Percentiles rank a stretch among this genome's conserved stretches.
Evolutionary conservation across 1,140 invertebrate genomes (phyloP).

Genomic region (Palaemon carinicauda): DNA sequence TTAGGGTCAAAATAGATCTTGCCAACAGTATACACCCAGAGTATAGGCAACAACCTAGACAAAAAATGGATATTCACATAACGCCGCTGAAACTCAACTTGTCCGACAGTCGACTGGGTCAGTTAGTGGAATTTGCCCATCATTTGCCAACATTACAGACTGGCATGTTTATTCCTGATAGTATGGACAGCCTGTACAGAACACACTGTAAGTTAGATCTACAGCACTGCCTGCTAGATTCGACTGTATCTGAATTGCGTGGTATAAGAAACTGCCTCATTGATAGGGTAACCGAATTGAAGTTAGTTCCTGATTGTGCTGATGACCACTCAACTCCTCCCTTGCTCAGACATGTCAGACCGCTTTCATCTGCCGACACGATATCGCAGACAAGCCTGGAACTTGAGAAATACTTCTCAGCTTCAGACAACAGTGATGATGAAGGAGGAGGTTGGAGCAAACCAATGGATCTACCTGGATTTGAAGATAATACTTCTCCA

Average conservation of each 20-base stretch:
- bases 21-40: constrained; percentile 81
- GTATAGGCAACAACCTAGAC: constrained; percentile 78
- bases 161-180: constrained; percentile 28
- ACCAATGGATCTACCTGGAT: constrained; percentile 79
- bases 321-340: constrained; percentile 30
- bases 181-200: constrained; percentile 22
- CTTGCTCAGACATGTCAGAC: constrained; percentile 51
- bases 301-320: constrained; percentile 1
- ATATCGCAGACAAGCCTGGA: constrained; percentile 59
- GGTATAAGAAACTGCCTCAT: constrained; percentile 58
- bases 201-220: neutral
- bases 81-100: constrained; percentile 80
- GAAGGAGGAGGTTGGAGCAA: constrained; percentile 78
- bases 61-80: constrained; percentile 80
- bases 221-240: constrained; percentile 59
- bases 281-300: constrained; percentile 22
- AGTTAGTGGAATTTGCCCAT: constrained; percentile 75
- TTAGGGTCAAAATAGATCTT: constrained; percentile 75
- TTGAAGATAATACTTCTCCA: constrained; percentile 84
- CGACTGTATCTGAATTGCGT: constrained; percentile 60
- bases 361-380: constrained; percentile 49
- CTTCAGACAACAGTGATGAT: constrained; percentile 78
- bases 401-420: constrained; percentile 67
- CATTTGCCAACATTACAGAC: constrained; percentile 71
- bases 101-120: constrained; percentile 76